A percentile compares a stretch with the other conserved stretches of the same genome.
Evolutionary conservation across 2,888 invertebrate species (phyloP).

Genomic region (Lamellibrachia satsuma): DNA sequence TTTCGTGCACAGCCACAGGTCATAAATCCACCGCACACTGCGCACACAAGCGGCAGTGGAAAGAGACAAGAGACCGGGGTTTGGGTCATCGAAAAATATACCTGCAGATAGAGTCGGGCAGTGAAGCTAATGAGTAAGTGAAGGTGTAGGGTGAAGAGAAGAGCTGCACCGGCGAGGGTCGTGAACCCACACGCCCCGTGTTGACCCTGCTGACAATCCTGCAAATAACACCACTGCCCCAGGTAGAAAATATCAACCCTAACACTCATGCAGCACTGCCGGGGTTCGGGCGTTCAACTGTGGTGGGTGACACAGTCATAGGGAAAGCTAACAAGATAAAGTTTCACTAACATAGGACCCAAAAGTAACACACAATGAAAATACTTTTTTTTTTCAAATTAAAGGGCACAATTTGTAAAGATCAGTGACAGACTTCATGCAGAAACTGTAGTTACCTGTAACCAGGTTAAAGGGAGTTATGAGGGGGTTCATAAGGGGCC

Average conservation of each 20-base stretch:
- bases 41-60: background rate
- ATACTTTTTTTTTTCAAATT: background rate
- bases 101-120: background rate
- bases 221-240: too few relatives aligned
- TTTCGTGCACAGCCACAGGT: background rate
- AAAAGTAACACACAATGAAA: background rate
- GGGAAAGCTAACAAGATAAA: background rate
- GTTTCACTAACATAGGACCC: background rate
- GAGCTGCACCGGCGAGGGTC: background rate
- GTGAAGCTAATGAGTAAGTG: conserved; percentile 5
- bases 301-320: background rate
- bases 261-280: background rate
- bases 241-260: background rate
- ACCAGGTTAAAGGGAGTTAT: background rate
- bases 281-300: background rate
- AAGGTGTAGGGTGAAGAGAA: conserved; percentile 13
- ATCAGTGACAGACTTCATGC: background rate
- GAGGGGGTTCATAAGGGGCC: background rate
- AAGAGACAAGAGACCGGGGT: background rate
- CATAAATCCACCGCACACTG: conserved; percentile 1
- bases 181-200: background rate
- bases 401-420: background rate
- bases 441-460: background rate
- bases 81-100: background rate
- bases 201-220: background rate